phyloP scores from a whole-genome alignment of 1,140 invertebrate genomes.

The Lucilia cuprina region DNA sequence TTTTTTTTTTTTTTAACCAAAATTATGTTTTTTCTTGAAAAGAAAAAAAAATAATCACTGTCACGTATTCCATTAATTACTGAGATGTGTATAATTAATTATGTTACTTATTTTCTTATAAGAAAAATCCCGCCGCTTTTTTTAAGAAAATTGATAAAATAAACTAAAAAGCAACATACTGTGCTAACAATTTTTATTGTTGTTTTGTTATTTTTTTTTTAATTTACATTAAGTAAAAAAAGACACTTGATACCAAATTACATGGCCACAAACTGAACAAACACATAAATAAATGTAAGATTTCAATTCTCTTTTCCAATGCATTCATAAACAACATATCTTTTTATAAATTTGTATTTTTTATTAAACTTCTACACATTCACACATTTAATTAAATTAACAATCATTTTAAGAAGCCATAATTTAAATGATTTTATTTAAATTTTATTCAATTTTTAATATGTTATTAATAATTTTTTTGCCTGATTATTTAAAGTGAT shows the following conservation, averaged over 20 bases:
- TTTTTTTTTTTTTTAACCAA: constrained; percentile 17
- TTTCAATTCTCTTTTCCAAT: not conserved
- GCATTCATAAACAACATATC: not conserved
- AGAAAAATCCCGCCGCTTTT: not conserved
- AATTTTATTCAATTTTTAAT: not conserved
- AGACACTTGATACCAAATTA: constrained; percentile 32
- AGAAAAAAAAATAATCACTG: constrained; percentile 18
- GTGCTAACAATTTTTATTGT: not conserved
- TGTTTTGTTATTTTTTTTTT: no score
- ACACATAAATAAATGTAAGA: not conserved
- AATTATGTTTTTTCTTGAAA: not conserved
- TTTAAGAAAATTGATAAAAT: not conserved
- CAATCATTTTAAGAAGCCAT: not conserved
- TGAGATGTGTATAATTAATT: constrained; percentile 16
- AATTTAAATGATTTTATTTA: not conserved
- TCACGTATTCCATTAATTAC: constrained; percentile 24
- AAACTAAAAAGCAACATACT: not conserved
- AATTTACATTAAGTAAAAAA: not conserved
- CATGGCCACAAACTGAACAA: constrained; percentile 17
- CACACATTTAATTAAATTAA: not conserved
- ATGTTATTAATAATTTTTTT: not conserved
- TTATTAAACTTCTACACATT: no score
- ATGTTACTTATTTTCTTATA: constrained; percentile 27
- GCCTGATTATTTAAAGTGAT: not conserved
- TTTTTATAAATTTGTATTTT: not conserved